Conservation (phyloP, 2,113 vertebrate species). For the Sorex fumeus region DNA sequence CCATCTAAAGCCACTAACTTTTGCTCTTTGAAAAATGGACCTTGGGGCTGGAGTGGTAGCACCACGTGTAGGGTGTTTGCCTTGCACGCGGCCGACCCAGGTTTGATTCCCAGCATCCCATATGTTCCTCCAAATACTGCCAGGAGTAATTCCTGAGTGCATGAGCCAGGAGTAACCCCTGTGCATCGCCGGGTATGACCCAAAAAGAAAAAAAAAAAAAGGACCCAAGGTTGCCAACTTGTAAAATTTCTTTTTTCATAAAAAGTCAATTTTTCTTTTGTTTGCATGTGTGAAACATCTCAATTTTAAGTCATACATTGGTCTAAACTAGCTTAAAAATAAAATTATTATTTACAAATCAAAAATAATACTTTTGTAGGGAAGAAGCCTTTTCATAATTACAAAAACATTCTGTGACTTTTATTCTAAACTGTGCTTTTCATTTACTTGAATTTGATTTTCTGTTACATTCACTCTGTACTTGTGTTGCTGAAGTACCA, state of each 20-base stretch:
- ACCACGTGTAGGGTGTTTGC: too few relatives aligned
- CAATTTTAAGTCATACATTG: slow-evolving; percentile 16
- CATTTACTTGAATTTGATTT: background rate
- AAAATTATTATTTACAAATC: background rate
- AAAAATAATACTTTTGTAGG: background rate
- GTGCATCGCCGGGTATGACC: too few relatives aligned
- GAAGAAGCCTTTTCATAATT: background rate
- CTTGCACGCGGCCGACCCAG: too few relatives aligned
- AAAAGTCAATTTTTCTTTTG: background rate
- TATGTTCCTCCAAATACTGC: too few relatives aligned
- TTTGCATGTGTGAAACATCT: background rate
- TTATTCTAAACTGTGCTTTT: slow-evolving; percentile 17
- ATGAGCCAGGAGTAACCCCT: too few relatives aligned
- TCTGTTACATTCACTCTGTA: slow-evolving; percentile 8
- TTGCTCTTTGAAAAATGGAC: too few relatives aligned
- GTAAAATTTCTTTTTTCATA: background rate
- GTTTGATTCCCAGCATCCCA: too few relatives aligned
- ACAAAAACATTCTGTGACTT: background rate
- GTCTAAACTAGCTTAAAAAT: slow-evolving; percentile 5
- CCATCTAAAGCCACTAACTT: too few relatives aligned
- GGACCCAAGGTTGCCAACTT: background rate
- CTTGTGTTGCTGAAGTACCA: background rate
- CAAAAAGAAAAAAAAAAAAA: too few relatives aligned
- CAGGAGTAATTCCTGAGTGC: too few relatives aligned
- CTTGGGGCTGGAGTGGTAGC: too few relatives aligned